Percentiles rank a stretch among this genome's conserved stretches.
Evolutionary conservation across 2,113 vertebrate genomes (phyloP).

Genomic region (Ibidorhyncha struthersii): DNA sequence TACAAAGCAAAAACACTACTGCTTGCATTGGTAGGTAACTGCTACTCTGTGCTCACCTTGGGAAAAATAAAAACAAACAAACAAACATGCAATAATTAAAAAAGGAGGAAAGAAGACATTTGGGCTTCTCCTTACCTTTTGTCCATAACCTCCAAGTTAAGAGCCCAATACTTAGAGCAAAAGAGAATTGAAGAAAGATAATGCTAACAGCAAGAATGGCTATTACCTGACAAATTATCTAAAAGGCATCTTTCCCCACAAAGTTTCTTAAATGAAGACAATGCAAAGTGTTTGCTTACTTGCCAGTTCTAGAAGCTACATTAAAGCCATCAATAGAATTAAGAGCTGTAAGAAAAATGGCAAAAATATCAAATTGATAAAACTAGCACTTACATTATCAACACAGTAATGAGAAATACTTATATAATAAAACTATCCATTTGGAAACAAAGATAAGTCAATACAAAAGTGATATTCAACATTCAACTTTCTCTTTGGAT

Average conservation of each 20-base stretch:
- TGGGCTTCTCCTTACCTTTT: neutral
- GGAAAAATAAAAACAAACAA: neutral
- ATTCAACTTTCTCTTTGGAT: neutral
- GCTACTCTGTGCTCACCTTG: neutral
- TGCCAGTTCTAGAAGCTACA: neutral
- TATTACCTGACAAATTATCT: neutral
- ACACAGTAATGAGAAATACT: neutral
- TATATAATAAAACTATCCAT: neutral
- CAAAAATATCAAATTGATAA: neutral
- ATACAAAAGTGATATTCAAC: neutral
- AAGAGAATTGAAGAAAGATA: neutral
- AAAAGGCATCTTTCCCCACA: neutral
- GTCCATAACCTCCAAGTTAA: neutral
- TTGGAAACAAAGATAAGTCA: neutral
- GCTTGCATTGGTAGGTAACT: neutral
- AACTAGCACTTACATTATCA: neutral
- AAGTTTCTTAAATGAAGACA: neutral
- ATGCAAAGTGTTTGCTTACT: neutral
- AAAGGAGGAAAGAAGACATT: neutral
- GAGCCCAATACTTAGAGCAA: neutral
- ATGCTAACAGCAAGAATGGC: neutral
- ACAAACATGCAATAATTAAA: neutral
- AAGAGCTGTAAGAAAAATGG: neutral
- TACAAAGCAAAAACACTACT: neutral
- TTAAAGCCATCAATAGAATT: neutral